These are phyloP conservation scores for Probosciger aterrimus DNA, from an alignment of 2,113 vertebrate species.

Conservation along the genomic window DNA sequence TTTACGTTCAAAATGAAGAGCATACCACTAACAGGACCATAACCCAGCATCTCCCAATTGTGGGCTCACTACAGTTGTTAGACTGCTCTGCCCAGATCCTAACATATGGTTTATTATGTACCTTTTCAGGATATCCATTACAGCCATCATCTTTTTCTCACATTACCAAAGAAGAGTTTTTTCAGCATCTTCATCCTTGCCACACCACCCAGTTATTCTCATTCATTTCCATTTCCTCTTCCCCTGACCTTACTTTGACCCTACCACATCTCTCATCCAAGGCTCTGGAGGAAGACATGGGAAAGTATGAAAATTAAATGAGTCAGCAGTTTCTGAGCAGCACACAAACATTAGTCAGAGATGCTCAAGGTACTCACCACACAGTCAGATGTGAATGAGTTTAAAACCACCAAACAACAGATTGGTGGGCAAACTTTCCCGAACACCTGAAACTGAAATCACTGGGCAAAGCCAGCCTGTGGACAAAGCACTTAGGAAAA, in stretches of 20 bases:
- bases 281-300: not conserved
- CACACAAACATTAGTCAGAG: not conserved
- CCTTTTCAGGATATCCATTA: not conserved
- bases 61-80: not conserved
- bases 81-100: not conserved
- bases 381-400: not conserved
- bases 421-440: not conserved
- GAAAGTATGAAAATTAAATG: not conserved
- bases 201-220: not conserved
- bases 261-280: not conserved
- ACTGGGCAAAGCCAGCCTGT: not conserved
- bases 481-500: not conserved
- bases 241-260: not conserved
- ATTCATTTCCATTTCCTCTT: not conserved
- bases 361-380: not conserved
- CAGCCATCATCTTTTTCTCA: not conserved
- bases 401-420: not conserved
- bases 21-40: not conserved
- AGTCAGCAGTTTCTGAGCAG: conserved; percentile 39
- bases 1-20: not conserved
- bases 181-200: not conserved
- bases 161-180: not conserved
- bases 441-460: not conserved
- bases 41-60: not conserved
- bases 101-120: not conserved